These are phyloP conservation scores for Drosophila nigrodunni DNA, from an alignment of 1,140 invertebrate species.

Conservation along the genomic window DNA sequence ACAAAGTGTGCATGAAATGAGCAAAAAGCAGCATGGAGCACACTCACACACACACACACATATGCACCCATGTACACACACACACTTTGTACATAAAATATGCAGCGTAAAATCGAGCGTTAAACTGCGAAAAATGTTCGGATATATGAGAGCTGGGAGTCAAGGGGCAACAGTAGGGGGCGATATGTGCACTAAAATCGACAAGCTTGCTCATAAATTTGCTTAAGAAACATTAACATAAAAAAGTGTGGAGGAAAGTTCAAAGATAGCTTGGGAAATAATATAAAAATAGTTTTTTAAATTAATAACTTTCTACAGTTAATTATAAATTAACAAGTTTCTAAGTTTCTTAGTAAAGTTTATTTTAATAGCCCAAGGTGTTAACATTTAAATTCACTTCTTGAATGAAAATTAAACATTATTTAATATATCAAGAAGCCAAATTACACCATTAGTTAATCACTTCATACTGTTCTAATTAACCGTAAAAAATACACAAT, in stretches of 20 bases:
- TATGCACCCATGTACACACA: neutral
- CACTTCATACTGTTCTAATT: no score
- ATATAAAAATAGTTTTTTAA: no score
- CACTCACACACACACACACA: constrained; percentile 9
- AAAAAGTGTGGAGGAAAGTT: neutral
- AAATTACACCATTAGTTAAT: no score
- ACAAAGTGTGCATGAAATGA: constrained; percentile 62
- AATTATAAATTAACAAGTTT: no score
- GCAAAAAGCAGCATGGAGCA: constrained; percentile 36
- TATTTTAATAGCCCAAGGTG: no score
- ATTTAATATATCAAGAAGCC: no score
- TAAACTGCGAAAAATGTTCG: constrained; percentile 36
- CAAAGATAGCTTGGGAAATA: no score
- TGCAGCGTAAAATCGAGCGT: constrained; percentile 46
- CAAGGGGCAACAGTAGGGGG: neutral
- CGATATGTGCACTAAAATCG: constrained; percentile 15
- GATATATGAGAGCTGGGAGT: neutral
- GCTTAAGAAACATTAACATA: neutral
- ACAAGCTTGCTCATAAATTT: constrained; percentile 35
- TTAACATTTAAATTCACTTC: no score
- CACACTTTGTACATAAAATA: constrained; percentile 39
- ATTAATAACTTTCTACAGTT: no score
- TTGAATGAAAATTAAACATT: no score
- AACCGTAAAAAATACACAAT: no score
- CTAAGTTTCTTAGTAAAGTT: no score